Base-by-base conservation (phyloP, 2,888 invertebrate genomes). In the Phaedon cochleariae region DNA sequence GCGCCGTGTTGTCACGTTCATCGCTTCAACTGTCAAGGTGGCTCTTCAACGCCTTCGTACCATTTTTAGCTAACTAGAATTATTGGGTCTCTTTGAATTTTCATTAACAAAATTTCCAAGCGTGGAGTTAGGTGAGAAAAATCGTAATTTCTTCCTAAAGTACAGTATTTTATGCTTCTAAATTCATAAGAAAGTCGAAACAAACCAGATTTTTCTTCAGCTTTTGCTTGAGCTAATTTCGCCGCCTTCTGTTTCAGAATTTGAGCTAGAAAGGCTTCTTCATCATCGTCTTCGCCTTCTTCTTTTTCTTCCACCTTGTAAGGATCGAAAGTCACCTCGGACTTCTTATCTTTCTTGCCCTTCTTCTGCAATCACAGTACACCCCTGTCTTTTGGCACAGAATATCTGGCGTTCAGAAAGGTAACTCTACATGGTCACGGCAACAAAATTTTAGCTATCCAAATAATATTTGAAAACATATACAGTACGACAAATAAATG, bases 191-290 rank as follows among this genome's bases (percentile, higher is more conserved):
- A 20, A 20, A 12, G 17, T 15, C 51, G 17, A 20, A 20, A 26
- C 29, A 1, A 52, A 29, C 31, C 10, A 31, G 9, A 21, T 21
- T 51, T 51, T 51, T n/a, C 15, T n/a, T n/a, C n/a, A n/a, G n/a
- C n/a, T n/a, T n/a, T n/a, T 4, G 26, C 26, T 51, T 12, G 15
- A 21, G 51, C 15, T 22, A 51, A 21, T n/a, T 92, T 92, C 0
- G 92, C 92, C 6, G 34, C 29, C 37, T 45, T 63, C 26, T 49
- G 22, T 63, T 58, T 63, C 12, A 61, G 57, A 3, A 71, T 49
- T 41, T 68, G 63, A 1, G 66, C 68, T 12, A 65, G 3, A 3
- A 53, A 37, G 15, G 61, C 57, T 1, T 59, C 63, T 17, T 54
- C 21, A 4, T 65, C 62, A 10, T 64, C 49, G 10, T 64, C 49